Base-by-base conservation (phyloP, 2,888 invertebrate genomes). In the Leucoptera coffeella region DNA sequence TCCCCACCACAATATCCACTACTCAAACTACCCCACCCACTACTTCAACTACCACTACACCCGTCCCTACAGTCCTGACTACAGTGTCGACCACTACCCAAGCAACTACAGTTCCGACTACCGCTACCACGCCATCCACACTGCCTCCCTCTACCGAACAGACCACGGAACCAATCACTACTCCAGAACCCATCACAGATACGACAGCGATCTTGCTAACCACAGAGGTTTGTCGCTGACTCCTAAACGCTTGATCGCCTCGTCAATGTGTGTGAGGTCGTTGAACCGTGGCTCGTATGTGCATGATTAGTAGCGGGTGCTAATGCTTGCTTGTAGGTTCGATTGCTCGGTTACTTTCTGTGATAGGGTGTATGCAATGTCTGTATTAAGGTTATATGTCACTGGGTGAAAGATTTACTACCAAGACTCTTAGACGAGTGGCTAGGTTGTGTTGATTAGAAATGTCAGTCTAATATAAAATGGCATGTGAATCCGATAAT, bases 141-240 rank as follows among this genome's bases (percentile, higher is more conserved):
- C 6, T 17, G 9, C 17, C 17, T 17, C 6, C 17, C 28, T 29
- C 29, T 31, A 9, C 6, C 6, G 17, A 17, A 17, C 6, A 6
- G 6, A 17, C 17, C 17, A 17, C 17, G 6, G 17, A 6, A 9
- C 6, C 17, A 17, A 17, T 7, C 17, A 17, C 17, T 6, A 17
- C 24, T 27, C 25, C 27, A 17, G 17, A 17, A 17, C 17, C 9
- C 17, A 61, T 50, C 57, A 53, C 22, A n/a, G 17, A 17, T 7
- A 17, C 6, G 6, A 17, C 17, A 6, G 9, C 17, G 6, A 17
- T 7, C 9, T 6, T 9, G 9, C 9, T 7, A 7, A 17, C 52
- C 40, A 56, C 61, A 44, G 65, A 69, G 67, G 67, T 69, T 69
- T 64, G 67, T 67, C 60, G 55, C 54, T 51, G 51, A 17, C n/a